Conservation (phyloP, 2,113 vertebrate genomes). For the Toxostoma redivivum region DNA sequence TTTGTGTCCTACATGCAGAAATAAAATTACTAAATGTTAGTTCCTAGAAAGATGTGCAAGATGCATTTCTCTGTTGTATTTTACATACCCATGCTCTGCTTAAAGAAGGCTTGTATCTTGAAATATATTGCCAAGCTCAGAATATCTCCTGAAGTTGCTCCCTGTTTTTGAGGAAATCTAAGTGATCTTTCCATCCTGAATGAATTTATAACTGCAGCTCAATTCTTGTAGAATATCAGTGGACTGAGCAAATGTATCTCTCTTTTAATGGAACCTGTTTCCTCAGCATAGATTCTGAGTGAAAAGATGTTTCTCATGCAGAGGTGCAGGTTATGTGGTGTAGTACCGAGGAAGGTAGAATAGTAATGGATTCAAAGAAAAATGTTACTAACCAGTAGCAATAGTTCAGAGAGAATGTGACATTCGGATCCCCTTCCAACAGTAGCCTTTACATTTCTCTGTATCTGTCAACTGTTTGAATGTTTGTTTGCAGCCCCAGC, state of each 20-base stretch:
- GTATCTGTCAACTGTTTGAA: conserved; percentile 25
- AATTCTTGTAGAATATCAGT: neutral
- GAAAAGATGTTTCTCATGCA: neutral
- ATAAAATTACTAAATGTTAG: neutral
- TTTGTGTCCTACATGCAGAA: neutral
- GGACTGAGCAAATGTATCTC: neutral
- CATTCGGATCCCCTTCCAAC: neutral
- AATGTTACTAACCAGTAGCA: neutral
- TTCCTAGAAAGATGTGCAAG: conserved; percentile 23
- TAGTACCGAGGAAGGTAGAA: neutral
- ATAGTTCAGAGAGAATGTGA: neutral
- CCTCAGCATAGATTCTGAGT: neutral
- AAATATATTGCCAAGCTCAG: neutral
- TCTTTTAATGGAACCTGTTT: neutral
- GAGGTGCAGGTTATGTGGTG: neutral
- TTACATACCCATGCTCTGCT: neutral
- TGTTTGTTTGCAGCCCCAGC: conserved; percentile 23
- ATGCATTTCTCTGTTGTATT: neutral
- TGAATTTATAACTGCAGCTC: neutral
- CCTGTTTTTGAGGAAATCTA: neutral
- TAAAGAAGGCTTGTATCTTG: neutral
- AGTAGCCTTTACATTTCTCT: conserved; percentile 2
- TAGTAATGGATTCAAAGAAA: neutral
- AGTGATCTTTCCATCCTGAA: neutral
- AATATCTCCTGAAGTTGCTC: neutral